Base-by-base conservation (phyloP, 2,113 vertebrate genomes). In the Thamnaconus septentrionalis region DNA sequence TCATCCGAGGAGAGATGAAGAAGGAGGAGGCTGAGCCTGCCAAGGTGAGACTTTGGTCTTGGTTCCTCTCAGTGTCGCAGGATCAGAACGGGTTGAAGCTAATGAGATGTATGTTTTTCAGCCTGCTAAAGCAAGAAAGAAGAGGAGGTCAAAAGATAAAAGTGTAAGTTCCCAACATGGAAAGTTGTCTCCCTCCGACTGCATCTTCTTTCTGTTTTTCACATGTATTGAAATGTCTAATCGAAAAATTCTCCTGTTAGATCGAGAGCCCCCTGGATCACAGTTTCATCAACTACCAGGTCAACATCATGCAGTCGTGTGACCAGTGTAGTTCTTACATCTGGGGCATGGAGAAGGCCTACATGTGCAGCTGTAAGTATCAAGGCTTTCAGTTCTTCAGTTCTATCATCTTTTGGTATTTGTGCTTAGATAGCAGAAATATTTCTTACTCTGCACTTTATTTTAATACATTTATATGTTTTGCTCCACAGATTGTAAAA, bases 261-360 rank as follows among this genome's bases (percentile, higher is more conserved):
- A 88, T 94, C 73, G 94, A 97, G 66, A 95, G 93, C 56, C 91
- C 92, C 47, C 90, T 95, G 1, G 96, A 95, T 43, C 97, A 99
- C 0, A 87, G 93, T 46, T 98, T 99, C 48, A 79, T 76, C 56
- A 94, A 85, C 85, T 99, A 98, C 85, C 97, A 98, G 85, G 96
- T 98, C 78, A 97, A 89, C 91, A 98, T 99, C 48, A 89, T 96
- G 10, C 97, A 99, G 79, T 98, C 96, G 0, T 99, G 96, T 63
- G 97, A 99, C 67, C 94, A 96, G 79, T 99, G 97, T 65, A 87
- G 69, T 0, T 98, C 95, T 61, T 96, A 92, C 85, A 98, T 99
- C 90, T 99, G 96, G 96, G 95, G 92, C 64, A 99, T 99, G 97
- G 97, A 99, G 70, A 98, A 97, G 66, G 95, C 96, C 61, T 94